Base-by-base conservation (phyloP, 1,140 invertebrate genomes). In the Matsumurasca onukii region DNA sequence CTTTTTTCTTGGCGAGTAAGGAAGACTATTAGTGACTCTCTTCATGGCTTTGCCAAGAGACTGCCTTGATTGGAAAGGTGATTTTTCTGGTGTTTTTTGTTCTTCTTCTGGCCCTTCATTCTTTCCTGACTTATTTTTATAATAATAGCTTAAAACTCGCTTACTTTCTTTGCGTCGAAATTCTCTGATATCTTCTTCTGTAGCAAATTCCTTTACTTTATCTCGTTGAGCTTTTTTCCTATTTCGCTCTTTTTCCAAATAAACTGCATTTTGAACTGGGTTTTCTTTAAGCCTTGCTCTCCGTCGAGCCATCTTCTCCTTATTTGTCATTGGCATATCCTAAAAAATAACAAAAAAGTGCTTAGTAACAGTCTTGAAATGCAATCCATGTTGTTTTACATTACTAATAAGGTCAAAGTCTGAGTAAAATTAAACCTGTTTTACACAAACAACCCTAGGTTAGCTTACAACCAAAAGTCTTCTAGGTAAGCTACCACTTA, bases 31-130 rank as follows among this genome's bases (percentile, higher is more conserved):
- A 22, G 12, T 17, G 12, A 22, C 49, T 52, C 49, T 52, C 22
- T 52, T 52, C 12, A 52, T 22, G 22, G 49, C 49, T 52, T 52
- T 52, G 20, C 49, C 49, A 17, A 52, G 22, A 52, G 49, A 52
- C 20, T 52, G 49, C 49, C 49, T 20, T 15, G 20, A 5, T 12
- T 17, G 9, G 34, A 45, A 45, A 12, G 34, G 34, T 17, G 34
- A 20, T 3, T 39, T 39, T 5, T 9, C 5, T 39, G 34, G 34
- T 39, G 34, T 9, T 5, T 17, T 17, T 39, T 39, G 34, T 9
- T 17, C 34, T 39, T 39, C 17, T 17, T 39, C 34, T 9, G 17
- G 34, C 5, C 5, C 5, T 5, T 52, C 49, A 52, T 22, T 17
- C 12, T 12, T 12, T 52, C 49, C 49, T 52, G 49, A 52, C 49